Evolutionary conservation across 2,113 vertebrate genomes (phyloP), one percentile per base, ranked within the genome.

Genomic region (Scalopus aquaticus): DNA sequence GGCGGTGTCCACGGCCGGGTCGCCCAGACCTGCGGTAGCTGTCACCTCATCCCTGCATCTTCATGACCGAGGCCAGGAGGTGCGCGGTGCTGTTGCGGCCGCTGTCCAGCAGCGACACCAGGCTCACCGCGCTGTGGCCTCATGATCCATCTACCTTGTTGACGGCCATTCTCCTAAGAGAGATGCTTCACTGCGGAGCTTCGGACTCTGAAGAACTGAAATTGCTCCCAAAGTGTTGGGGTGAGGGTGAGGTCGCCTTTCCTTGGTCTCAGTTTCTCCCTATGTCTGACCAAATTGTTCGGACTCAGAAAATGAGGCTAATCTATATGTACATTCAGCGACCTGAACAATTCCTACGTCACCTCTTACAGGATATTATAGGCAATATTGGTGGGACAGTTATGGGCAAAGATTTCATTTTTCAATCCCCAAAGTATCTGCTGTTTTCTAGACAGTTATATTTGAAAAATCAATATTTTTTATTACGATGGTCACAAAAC

Each of bases 261-360:
- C 44, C 6, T 2, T 19, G 1, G 17, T 28, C 24, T 93, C 20
- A 24, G 0, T 54, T 77, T 72, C 44, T 77, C 35, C 3, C 20
- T 24, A 1, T 17, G 5, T 42, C 20, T 37, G 19, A 35, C 51
- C 19, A 73, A 94, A 84, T 62, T 5, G 1, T 15, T 84, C 78
- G 81, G n/a, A 46, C 1, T 60, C 24, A n/a, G 24, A 90, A 12
- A 9, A 9, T 20, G 56, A 42, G 9, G 17, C 8, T 7, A 69
- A 37, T 39, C 16, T 65, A 28, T 2, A n/a, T 35, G 9, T 42
- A 70, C 62, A 44, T 4, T 26, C n/a, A 54, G 37, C 42, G 19
- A 1, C 4, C 13, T n/a, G 4, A 54, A 30, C 0, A 30, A n/a
- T 44, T 42, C 84, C 30, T 6, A 44, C 9, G 1, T 67, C 1